These are phyloP conservation scores for Arnoldichthys spilopterus DNA, from an alignment of 2,797 vertebrate genomes.

Conservation along the genomic window DNA sequence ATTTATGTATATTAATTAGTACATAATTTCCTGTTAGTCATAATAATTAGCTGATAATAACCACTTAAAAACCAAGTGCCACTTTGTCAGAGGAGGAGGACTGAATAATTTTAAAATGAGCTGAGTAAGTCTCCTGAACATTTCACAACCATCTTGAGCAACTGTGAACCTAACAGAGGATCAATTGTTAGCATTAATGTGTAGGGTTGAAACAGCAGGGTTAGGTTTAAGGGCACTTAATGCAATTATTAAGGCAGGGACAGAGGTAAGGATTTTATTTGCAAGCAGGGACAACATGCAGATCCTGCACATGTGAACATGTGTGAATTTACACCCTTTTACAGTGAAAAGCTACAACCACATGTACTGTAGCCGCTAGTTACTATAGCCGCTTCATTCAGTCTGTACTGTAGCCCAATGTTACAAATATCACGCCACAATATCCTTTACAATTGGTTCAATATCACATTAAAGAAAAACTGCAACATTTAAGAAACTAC, in stretches of 20 bases:
- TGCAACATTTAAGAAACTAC: neutral
- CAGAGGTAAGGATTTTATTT: conserved; percentile 26
- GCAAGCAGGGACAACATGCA: conserved; percentile 42
- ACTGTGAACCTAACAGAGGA: conserved; percentile 12
- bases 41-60: conserved; percentile 35
- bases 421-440: neutral
- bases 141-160: conserved; percentile 13
- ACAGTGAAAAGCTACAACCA: neutral
- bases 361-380: conserved; percentile 21
- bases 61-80: conserved; percentile 55
- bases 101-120: conserved; percentile 3
- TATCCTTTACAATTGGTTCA: neutral
- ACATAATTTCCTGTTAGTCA: neutral
- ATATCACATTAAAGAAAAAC: conserved; percentile 8
- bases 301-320: conserved; percentile 27
- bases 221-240: conserved; percentile 33
- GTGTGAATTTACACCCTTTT: neutral
- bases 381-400: too few species aligned
- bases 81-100: conserved; percentile 27
- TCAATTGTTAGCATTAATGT: conserved; percentile 17
- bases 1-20: neutral
- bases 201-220: neutral
- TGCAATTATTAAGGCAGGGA: conserved; percentile 12
- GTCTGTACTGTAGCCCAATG: too few species aligned
- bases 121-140: conserved; percentile 13